Evolutionary conservation across 2,113 vertebrate species (phyloP), one percentile per base, ranked within the genome.

Genomic region (Muntiacus reevesi): DNA sequence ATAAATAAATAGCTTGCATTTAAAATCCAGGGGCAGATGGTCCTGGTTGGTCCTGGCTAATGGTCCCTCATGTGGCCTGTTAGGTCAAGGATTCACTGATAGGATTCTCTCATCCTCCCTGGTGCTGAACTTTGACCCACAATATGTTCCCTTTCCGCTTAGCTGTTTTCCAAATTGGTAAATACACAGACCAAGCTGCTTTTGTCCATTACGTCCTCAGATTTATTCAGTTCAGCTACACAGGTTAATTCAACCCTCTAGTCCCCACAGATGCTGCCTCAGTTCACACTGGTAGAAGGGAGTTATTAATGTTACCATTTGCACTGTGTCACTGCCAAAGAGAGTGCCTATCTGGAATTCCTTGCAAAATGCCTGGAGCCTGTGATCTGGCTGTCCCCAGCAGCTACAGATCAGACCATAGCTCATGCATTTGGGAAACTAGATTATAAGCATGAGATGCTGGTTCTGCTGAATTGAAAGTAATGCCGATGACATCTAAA

Each of bases 21-120:
- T 97, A 96, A 54, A 97, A 87, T 96, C 60, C 95, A 97, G 83
- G 47, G 95, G 45, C 97, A 98, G 96, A 93, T 97, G 91, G 78
- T 40, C 40, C 40, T 40, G 40, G 40, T 3, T 87, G 52, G 79
- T n/a, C 9, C 40, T 45, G 33, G 78, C 40, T 93, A 96, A 92
- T 59, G 82, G 79, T 93, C 57, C 40, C 86, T 83, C 79, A 67
- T 50, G 30, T 93, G 83, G 40, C 40, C 55, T 79, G 28, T 7
- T 91, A 60, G 94, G 76, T 81, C 57, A 60, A 92, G 57, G n/a
- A 91, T 93, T 91, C 88, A 59, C 50, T 78, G 76, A 86, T 30
- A 94, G 87, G 60, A 94, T 82, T 91, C 50, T 89, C 67, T 84
- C 30, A 30, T 88, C 47, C 28, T 86, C 91, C 74, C 60, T 64